Evolutionary conservation across 2,113 vertebrate species (phyloP).

Genomic region (Chionomys nivalis): DNA sequence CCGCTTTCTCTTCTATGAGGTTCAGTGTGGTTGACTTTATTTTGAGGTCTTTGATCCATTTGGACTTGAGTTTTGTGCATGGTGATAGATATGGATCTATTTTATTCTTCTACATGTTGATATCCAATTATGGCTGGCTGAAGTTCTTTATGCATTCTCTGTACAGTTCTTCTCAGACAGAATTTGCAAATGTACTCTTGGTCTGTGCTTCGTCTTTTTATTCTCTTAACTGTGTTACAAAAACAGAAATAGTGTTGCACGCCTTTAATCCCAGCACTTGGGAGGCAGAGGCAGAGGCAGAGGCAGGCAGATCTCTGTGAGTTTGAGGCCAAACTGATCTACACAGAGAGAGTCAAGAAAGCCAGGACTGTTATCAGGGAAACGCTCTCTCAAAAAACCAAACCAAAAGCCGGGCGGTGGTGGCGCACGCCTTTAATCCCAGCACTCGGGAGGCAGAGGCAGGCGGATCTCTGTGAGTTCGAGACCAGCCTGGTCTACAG

Average conservation of each 20-base stretch:
- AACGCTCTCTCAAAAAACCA: neutral
- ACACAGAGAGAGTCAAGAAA: neutral
- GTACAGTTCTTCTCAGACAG: neutral
- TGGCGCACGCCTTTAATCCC: no score
- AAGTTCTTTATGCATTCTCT: neutral
- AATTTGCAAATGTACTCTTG: neutral
- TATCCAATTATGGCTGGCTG: neutral
- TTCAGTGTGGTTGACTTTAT: no score
- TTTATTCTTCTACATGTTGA: no score
- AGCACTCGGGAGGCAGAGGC: no score
- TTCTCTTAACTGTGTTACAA: neutral
- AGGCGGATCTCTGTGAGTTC: no score
- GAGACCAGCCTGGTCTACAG: no score
- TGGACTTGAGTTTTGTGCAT: no score
- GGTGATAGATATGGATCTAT: no score
- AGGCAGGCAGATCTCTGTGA: neutral
- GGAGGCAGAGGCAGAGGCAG: neutral
- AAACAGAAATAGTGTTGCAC: neutral
- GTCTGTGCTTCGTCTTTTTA: neutral
- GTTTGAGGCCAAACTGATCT: neutral
- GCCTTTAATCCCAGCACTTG: neutral
- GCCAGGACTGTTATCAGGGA: neutral
- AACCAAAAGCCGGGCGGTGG: no score
- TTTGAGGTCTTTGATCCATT: no score
- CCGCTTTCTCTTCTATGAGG: no score